Base-by-base conservation (phyloP, 1,140 invertebrate genomes). In the Drosophila grimshawi region DNA sequence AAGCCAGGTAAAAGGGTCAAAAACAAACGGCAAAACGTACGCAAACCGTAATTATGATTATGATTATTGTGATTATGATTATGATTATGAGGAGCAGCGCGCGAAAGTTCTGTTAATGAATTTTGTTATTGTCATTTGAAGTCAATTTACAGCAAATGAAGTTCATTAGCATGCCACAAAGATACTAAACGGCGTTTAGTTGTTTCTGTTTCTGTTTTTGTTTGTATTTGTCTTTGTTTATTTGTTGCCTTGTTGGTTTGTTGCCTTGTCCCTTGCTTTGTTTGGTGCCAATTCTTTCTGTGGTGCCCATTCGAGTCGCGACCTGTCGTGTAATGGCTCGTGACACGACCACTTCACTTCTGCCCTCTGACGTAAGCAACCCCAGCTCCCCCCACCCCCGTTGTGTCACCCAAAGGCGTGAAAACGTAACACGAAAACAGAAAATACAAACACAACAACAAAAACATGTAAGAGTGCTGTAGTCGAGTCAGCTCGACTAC, bases 81-180 rank as follows among this genome's bases (percentile, higher is more conserved):
- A 61, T 35, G 52, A 48, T 2, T 53, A 45, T 19, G 19, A 19
- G 19, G 19, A 64, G 35, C 37, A 60, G 59, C 33, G 45, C 72
- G 78, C 76, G 62, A 80, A 79, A 79, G 73, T 76, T 79, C 67
- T 67, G 72, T 76, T 79, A 76, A 76, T 81, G 78, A 76, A 76
- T 66, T 75, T 57, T 55, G 67, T 76, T 64, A 62, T 66, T 76
- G 55, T 65, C 70, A 64, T 60, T 64, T 57, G 7, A 62, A 63
- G 59, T 62, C 72, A 75, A 75, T 75, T 75, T 75, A 70, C 59
- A 49, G 72, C 72, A 74, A 74, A 69, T 74, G 71, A 74, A 74
- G 71, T 75, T 75, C 67, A 75, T 75, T 70, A 75, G 67, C 53
- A 57, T 48, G 19, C 39, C 37, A 29, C 19, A 29, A 29, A 57